phyloP scores from a whole-genome alignment of 2,888 invertebrate species.

The Drosophila merina region DNA sequence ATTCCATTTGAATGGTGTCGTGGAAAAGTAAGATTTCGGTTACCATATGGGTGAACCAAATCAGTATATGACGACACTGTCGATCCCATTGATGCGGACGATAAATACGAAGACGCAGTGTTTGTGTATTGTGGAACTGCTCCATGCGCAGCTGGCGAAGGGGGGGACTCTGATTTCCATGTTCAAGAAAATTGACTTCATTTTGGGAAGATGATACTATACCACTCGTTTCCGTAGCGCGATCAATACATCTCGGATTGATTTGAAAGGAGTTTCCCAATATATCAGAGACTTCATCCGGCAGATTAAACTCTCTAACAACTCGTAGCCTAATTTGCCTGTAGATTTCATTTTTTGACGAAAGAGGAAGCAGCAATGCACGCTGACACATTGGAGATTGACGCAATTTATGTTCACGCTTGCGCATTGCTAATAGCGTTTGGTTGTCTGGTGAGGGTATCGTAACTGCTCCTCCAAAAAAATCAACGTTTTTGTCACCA shows the following conservation, averaged over 20 bases:
- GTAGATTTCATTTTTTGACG: conserved; percentile 91
- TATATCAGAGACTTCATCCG: conserved; percentile 93
- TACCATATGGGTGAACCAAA: conserved; percentile 85
- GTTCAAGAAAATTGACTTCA: conserved; percentile 82
- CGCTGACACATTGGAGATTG: conserved; percentile 91
- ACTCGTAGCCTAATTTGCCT: conserved; percentile 93
- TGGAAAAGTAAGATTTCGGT: conserved; percentile 87
- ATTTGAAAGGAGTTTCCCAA: conserved; percentile 86
- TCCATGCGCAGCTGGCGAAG: conserved; percentile 83
- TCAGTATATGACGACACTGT: conserved; percentile 70
- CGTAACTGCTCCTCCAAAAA: conserved; percentile 87
- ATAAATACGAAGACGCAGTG: conserved; percentile 77
- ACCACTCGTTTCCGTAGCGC: conserved; percentile 44
- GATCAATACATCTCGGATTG: conserved; percentile 61
- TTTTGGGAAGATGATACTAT: conserved; percentile 76
- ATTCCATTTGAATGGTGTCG: conserved; percentile 83
- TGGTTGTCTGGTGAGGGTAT: conserved; percentile 91
- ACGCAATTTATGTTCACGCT: conserved; percentile 92
- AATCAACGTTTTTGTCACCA: conserved; percentile 86
- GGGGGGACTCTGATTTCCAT: conserved; percentile 83
- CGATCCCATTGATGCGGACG: conserved; percentile 81
- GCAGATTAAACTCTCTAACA: conserved; percentile 96
- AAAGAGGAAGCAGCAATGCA: conserved; percentile 90
- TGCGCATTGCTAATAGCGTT: conserved; percentile 91
- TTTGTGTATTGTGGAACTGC: conserved; percentile 59